Evolutionary conservation across 2,797 vertebrate genomes (phyloP), one percentile per base, ranked within the genome.

Genomic region (Xenentodon cancila): DNA sequence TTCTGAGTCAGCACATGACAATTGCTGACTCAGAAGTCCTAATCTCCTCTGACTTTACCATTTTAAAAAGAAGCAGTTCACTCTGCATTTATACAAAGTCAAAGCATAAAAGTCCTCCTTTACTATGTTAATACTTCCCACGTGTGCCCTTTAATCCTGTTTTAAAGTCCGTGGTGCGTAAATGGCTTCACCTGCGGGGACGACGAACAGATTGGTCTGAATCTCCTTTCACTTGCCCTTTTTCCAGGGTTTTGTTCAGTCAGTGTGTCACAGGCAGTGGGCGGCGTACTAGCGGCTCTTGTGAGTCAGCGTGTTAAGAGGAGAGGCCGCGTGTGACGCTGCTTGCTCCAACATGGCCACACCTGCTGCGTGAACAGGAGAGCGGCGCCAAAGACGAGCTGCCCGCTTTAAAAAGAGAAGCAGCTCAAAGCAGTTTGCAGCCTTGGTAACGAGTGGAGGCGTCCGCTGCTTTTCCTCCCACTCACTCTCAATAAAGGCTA

Each of bases 371-470:
- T 44, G 65, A 73, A 51, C 45, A 25, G 48, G 0, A 68, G 25
- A 25, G 25, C 25, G 25, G 25, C 3, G 25, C 25, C 5, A 25
- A 25, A 25, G 72, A 27, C 4, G 48, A 69, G 76, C 59, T 48
- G 78, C 57, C 49, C 54, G 64, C 42, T 47, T 45, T 7, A 42
- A 55, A 65, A 19, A 68, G 72, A 71, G 73, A 68, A 80, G 64
- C 63, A 2, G 81, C 58, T 68, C 77, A 57, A 88, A 80, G 76
- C 60, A 65, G 79, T 49, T 53, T 34, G 86, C 73, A 80, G 77
- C 87, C 88, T 83, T 88, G 84, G 88, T 79, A 90, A 91, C 89
- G 47, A 47, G 68, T 43, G 85, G 86, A 72, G 87, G 89, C 70
- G 88, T 85, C 76, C 22, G 20, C 73, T 77, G 75, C 81, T 54